Evolutionary conservation across 2,888 invertebrate species (phyloP).

Genomic region (Panopea generosa): DNA sequence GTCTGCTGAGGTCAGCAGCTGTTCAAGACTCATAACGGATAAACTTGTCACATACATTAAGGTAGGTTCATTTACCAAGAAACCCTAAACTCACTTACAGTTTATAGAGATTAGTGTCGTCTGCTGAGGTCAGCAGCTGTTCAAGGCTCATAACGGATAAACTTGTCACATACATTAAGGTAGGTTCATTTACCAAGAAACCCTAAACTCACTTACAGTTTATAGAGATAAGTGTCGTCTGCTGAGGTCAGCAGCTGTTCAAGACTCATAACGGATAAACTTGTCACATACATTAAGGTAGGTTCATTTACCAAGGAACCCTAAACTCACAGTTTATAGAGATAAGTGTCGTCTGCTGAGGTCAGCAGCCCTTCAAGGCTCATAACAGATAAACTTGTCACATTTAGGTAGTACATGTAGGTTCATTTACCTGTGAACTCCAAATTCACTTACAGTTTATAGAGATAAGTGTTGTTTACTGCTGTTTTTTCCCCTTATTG

Average conservation of each 20-base stretch:
- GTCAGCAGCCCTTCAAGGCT: slow-evolving; percentile 83
- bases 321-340: too few species aligned
- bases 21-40: slow-evolving; percentile 89
- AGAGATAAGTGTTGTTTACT: slow-evolving; percentile 73
- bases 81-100: too few species aligned
- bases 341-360: slow-evolving; percentile 76
- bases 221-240: slow-evolving; percentile 76
- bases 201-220: too few species aligned
- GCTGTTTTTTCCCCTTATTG: too few species aligned
- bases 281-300: slow-evolving; percentile 94
- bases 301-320: too few species aligned
- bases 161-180: slow-evolving; percentile 94
- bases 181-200: too few species aligned
- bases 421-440: too few species aligned
- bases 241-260: slow-evolving; percentile 80
- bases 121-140: slow-evolving; percentile 79
- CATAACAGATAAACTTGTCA: slow-evolving; percentile 94
- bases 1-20: slow-evolving; percentile 78
- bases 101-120: too few species aligned
- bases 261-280: slow-evolving; percentile 90
- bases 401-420: slow-evolving; percentile 90
- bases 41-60: slow-evolving; percentile 95
- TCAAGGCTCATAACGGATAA: slow-evolving; percentile 90
- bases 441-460: too few species aligned
- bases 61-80: too few species aligned